These are phyloP conservation scores for Ginglymostoma cirratum DNA, from an alignment of 2,113 vertebrate species.

Conservation along the genomic window DNA sequence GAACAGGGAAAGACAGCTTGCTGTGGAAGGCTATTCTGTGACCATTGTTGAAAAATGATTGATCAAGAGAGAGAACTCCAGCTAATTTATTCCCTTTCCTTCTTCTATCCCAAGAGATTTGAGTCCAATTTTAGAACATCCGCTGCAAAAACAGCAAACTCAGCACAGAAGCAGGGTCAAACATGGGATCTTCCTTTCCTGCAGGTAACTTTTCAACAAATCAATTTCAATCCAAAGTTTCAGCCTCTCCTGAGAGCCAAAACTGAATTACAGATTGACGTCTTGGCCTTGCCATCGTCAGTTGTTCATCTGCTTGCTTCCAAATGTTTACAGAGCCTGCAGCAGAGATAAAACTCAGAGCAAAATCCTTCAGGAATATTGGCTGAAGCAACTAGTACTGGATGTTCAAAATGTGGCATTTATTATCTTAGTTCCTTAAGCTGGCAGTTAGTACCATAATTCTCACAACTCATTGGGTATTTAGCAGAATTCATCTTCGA, in stretches of 20 bases:
- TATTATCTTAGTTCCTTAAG: conserved; percentile 11
- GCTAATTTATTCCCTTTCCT: not conserved
- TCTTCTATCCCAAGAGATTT: not conserved
- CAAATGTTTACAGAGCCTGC: not conserved
- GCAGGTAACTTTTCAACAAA: not conserved
- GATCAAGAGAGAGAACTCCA: not conserved
- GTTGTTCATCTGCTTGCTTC: not conserved
- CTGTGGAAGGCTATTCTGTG: not conserved
- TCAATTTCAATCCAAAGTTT: conserved; percentile 15
- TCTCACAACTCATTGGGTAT: not conserved
- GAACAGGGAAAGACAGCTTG: not conserved
- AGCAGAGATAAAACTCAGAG: not conserved
- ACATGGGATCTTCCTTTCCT: not conserved
- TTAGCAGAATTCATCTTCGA: conserved; percentile 21
- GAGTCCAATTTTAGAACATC: not conserved
- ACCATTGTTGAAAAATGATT: not conserved
- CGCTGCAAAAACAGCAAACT: not conserved
- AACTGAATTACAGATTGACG: conserved; percentile 6
- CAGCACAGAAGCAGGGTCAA: not conserved
- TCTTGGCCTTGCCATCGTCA: not conserved
- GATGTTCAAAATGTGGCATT: not conserved
- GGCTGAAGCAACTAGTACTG: not conserved
- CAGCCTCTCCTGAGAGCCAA: not conserved
- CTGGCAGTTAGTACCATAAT: not conserved
- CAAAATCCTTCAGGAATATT: conserved; percentile 13